Conservation (phyloP, 2,797 vertebrate genomes). For the Chromobotia macracanthus region DNA sequence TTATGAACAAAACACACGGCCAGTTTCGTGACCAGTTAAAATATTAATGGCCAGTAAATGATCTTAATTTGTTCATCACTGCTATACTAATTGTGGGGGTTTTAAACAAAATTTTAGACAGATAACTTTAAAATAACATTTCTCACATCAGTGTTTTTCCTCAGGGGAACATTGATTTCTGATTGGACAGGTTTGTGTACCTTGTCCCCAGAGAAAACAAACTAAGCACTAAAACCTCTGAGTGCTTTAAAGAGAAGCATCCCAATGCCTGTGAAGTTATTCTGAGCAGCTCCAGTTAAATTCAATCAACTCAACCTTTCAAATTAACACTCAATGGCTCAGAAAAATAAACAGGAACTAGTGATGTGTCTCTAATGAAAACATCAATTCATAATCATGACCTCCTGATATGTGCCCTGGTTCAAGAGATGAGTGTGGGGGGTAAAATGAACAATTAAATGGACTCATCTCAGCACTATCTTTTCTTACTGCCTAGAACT, state of each 20-base stretch:
- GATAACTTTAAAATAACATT: no score
- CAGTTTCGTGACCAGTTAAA: no score
- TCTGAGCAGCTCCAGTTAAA: constrained; percentile 55
- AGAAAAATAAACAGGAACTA: constrained; percentile 56
- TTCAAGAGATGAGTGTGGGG: constrained; percentile 15
- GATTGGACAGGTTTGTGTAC: no score
- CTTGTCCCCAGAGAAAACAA: neutral
- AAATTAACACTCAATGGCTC: constrained; percentile 67
- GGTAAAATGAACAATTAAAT: constrained; percentile 13
- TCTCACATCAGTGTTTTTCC: no score
- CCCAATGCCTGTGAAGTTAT: constrained; percentile 29
- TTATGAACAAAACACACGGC: no score
- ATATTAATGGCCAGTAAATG: no score
- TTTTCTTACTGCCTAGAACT: neutral
- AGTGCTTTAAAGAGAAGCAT: constrained; percentile 41
- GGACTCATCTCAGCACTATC: constrained; percentile 21
- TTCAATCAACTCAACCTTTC: constrained; percentile 70
- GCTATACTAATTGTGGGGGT: no score
- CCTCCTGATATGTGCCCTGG: constrained; percentile 46
- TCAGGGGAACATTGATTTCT: no score
- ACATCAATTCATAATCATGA: constrained; percentile 53
- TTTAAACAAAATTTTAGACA: no score
- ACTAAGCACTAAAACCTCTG: neutral
- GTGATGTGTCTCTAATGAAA: constrained; percentile 51
- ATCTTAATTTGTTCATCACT: no score